These are phyloP conservation scores for Matsumyia berberina DNA, from an alignment of 2,888 invertebrate genomes.

Conservation along the genomic window DNA sequence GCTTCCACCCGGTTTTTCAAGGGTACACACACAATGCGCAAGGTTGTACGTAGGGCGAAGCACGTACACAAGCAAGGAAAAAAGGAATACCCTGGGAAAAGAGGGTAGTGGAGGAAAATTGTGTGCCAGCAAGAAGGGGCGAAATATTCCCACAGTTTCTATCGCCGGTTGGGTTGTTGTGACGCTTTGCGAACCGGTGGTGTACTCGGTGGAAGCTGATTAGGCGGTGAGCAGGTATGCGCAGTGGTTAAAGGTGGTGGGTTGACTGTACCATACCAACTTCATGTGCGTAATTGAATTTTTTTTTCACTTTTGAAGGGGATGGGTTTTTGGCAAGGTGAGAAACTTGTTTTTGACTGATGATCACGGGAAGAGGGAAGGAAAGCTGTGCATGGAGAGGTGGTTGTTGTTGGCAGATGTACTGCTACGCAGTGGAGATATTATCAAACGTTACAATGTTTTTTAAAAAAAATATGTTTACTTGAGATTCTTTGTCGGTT, in stretches of 20 bases:
- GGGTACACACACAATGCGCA: constrained; percentile 62
- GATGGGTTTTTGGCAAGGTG: constrained; percentile 67
- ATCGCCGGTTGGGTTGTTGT: constrained; percentile 39
- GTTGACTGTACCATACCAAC: constrained; percentile 60
- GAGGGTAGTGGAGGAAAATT: constrained; percentile 51
- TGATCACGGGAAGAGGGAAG: constrained; percentile 14
- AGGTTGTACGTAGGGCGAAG: constrained; percentile 69
- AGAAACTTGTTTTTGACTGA: constrained; percentile 71
- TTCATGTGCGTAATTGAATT: constrained; percentile 63
- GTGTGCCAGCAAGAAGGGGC: constrained; percentile 46
- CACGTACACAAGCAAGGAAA: constrained; percentile 25
- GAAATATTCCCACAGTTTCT: constrained; percentile 74
- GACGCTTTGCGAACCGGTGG: constrained; percentile 64
- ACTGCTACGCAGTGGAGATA: not conserved
- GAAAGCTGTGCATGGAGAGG: constrained; percentile 54
- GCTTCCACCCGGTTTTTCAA: constrained; percentile 74
- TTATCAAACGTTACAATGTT: too few relatives aligned
- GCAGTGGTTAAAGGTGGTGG: constrained; percentile 62
- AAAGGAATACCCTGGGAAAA: constrained; percentile 65
- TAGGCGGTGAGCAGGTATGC: constrained; percentile 74
- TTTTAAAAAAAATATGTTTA: too few relatives aligned
- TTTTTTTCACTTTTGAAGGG: constrained; percentile 36
- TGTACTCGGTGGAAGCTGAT: constrained; percentile 53
- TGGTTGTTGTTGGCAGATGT: constrained; percentile 40
- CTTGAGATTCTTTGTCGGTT: too few relatives aligned